Evolutionary conservation across 2,888 invertebrate genomes (phyloP), one percentile per base, ranked within the genome.

Genomic region (Desoria tigrina): DNA sequence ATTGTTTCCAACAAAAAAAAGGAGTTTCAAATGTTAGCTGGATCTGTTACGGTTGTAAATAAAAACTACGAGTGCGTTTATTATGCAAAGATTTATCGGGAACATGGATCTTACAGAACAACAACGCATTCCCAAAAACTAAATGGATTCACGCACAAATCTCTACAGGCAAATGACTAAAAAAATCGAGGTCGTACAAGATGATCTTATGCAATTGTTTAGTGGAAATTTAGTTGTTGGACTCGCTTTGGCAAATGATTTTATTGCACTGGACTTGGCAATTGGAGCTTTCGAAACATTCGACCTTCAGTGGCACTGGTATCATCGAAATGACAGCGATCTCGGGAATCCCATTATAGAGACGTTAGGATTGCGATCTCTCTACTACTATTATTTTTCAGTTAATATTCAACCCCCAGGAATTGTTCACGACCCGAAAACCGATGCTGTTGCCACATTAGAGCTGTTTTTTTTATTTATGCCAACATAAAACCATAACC

Each of bases 141-240:
- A 11, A 45, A 45, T 21, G 45, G 45, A 45, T 11, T 45, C 6
- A 45, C 45, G 4, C 9, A 16, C 16, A 45, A 3, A 21, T 11
- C n/a, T n/a, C n/a, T 45, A 18, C 45, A 45, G 16, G n/a, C 4
- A 3, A 6, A 2, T 2, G 27, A 54, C 16, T 26, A 28, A 27
- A n/a, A 2, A 2, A n/a, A 9, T 54, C 7, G 54, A 54, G 28
- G 4, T 16, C 2, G 54, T 28, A 11, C 26, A 54, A 7, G 1
- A 28, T 4, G 28, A 28, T 18, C 16, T 54, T 2, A 18, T 2
- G 2, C 3, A 24, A 16, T 14, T 54, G 11, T 26, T 54, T 14
- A 7, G 27, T 27, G 54, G 27, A 54, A 54, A 54, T 27, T 21
- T 24, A 2, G 32, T 54, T 14, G 54, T 54, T 9, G 54, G 54